These are phyloP conservation scores for Eupithecia subumbrata DNA, from an alignment of 2,888 invertebrate species.

Conservation along the genomic window DNA sequence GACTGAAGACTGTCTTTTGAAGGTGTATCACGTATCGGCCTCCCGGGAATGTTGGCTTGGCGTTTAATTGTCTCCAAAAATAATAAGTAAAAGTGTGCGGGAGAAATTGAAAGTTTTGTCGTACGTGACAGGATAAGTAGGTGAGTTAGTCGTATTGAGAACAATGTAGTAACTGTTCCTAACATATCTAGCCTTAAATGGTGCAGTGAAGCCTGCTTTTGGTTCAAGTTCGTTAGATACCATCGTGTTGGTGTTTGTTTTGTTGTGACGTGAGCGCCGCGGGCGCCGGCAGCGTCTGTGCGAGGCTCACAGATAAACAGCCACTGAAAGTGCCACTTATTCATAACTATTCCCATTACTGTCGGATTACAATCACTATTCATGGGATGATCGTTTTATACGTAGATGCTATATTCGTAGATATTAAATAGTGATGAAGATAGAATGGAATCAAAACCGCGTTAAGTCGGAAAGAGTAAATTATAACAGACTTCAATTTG, in stretches of 20 bases:
- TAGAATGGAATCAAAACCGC: neutral
- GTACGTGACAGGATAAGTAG: slow-evolving; percentile 59
- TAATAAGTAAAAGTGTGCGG: slow-evolving; percentile 51
- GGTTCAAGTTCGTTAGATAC: slow-evolving; percentile 70
- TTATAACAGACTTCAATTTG: neutral
- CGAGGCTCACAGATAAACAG: slow-evolving; percentile 38
- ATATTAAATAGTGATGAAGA: neutral
- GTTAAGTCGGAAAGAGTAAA: neutral
- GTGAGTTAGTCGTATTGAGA: slow-evolving; percentile 24
- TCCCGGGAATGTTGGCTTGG: slow-evolving; percentile 41
- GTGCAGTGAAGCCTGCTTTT: slow-evolving; percentile 60
- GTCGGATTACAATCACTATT: slow-evolving; percentile 26
- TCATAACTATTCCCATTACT: slow-evolving; percentile 35
- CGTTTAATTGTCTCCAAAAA: slow-evolving; percentile 50
- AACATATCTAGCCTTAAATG: slow-evolving; percentile 52
- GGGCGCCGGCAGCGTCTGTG: slow-evolving; percentile 64
- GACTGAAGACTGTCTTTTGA: slow-evolving; percentile 56
- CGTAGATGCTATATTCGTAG: neutral
- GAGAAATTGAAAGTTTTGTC: slow-evolving; percentile 54
- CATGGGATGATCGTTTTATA: neutral
- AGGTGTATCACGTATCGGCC: slow-evolving; percentile 64
- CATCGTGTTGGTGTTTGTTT: slow-evolving; percentile 69
- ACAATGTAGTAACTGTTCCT: slow-evolving; percentile 35
- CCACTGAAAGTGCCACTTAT: slow-evolving; percentile 43
- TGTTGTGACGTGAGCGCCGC: slow-evolving; percentile 70